Base-by-base conservation (phyloP, 2,113 vertebrate genomes). In the Clarias macrocephalus region DNA sequence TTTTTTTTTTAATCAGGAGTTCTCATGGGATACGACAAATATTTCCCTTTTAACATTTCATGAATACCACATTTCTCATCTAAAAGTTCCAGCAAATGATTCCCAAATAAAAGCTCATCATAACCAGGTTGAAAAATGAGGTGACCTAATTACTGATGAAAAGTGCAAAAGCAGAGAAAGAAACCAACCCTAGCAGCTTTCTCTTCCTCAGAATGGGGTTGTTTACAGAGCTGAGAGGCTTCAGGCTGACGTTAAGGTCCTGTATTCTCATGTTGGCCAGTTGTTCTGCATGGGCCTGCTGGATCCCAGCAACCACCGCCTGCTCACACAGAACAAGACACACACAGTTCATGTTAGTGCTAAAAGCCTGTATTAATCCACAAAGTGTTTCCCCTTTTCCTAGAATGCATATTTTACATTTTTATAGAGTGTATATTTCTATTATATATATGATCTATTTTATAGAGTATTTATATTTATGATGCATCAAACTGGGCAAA, bases 201-300 rank as follows among this genome's bases (percentile, higher is more conserved):
- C 98, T 94, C 92, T 99, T 99, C 94, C 98, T 96, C 92, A 99
- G 96, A 93, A 99, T 99, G 13, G 98, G 99, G 94, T 99, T 99
- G 96, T 99, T 99, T 92, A 99, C 99, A 0, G 97, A 98, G 93
- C 98, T 97, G 28, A 99, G 94, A 10, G 99, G 99, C 79, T 99
- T 99, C 86, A 99, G 96, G 92, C 97, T 99, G 92, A 99, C 96
- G 90, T 98, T 99, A 87, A 97, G 96, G 90, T 99, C 99, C 89
- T 99, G 99, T 93, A 99, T 99, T 91, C 99, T 97, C 99, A 99
- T 99, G 95, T 97, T 99, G 19, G 98, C 99, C 90, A 99, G 91
- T 88, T 99, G 98, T 85, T 99, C 99, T 0, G 99, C 99, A 0
- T 99, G 99, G 65, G 98, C 98, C 93, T 99, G 99, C 91, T 99